These are phyloP conservation scores for Mactromeris polynyma DNA, from an alignment of 2,888 invertebrate species.

Conservation along the genomic window DNA sequence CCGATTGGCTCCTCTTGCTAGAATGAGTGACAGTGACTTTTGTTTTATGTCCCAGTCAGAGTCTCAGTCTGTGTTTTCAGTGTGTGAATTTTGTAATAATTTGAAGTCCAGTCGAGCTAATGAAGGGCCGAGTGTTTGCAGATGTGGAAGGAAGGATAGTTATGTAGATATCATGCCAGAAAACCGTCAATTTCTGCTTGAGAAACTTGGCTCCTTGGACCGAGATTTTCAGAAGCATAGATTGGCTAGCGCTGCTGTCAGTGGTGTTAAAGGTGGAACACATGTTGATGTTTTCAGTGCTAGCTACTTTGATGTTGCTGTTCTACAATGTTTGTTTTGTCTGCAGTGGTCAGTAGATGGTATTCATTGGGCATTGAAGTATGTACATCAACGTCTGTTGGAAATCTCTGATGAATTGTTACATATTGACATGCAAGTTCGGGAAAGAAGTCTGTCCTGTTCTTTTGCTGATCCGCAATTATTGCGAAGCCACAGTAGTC, in stretches of 20 bases:
- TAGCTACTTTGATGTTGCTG: conserved; percentile 98
- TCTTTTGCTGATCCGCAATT: conserved; percentile 88
- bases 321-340: conserved; percentile 97
- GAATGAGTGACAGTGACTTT: conserved; percentile 86
- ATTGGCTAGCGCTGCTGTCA: conserved; percentile 84
- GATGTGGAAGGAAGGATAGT: conserved; percentile 82
- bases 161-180: conserved; percentile 78
- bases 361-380: conserved; percentile 96
- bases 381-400: conserved; percentile 90
- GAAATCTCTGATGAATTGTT: conserved; percentile 95
- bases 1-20: conserved; percentile 86
- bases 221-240: conserved; percentile 92
- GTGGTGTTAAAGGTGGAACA: conserved; percentile 78
- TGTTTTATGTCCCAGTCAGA: conserved; percentile 81
- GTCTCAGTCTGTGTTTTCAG: conserved; percentile 84
- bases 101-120: conserved; percentile 83
- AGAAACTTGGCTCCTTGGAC: conserved; percentile 88
- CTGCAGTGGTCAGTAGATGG: conserved; percentile 99
- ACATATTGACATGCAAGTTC: conserved; percentile 91
- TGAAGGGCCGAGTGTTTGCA: conserved; percentile 74
- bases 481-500: conserved; percentile 67
- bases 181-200: conserved; percentile 72
- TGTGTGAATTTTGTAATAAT: conserved; percentile 86
- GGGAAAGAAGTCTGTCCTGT: conserved; percentile 96
- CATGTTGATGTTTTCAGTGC: conserved; percentile 89